Conservation (phyloP, 2,888 invertebrate species). For the Polymixis flavicincta region DNA sequence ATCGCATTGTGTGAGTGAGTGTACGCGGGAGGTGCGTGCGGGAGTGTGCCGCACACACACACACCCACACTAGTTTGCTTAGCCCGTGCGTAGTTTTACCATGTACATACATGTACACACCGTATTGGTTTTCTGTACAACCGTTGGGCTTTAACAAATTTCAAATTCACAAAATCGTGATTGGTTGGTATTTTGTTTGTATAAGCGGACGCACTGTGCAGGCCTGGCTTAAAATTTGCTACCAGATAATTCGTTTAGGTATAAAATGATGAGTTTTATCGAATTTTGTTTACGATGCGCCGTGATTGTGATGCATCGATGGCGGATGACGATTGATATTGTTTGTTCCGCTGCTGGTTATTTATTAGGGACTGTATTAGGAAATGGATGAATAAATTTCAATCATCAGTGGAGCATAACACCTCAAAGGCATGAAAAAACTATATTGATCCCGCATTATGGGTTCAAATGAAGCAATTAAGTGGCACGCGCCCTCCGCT, state of each 20-base stretch:
- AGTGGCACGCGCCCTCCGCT: conserved; percentile 83
- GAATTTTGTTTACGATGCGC: conserved; percentile 78
- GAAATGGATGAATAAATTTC: conserved; percentile 66
- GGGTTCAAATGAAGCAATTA: conserved; percentile 89
- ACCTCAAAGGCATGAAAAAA: conserved; percentile 68
- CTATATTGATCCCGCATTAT: conserved; percentile 80
- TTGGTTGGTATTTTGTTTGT: conserved; percentile 89
- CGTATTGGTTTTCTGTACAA: conserved; percentile 89
- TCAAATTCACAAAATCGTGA: conserved; percentile 90
- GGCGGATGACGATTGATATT: conserved; percentile 70
- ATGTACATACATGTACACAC: conserved; percentile 79
- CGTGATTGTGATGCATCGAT: conserved; percentile 77
- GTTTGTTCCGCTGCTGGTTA: conserved; percentile 72
- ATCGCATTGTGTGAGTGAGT: conserved; percentile 88
- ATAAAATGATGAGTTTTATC: conserved; percentile 86
- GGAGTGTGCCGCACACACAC: conserved; percentile 77
- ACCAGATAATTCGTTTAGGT: conserved; percentile 86
- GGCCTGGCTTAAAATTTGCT: conserved; percentile 81
- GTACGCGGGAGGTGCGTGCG: conserved; percentile 68
- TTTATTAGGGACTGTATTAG: conserved; percentile 63
- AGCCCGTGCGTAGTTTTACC: conserved; percentile 88
- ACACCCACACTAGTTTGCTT: conserved; percentile 79
- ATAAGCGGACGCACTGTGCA: conserved; percentile 81
- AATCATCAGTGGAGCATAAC: conserved; percentile 77
- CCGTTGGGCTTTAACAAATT: conserved; percentile 88